Base-by-base conservation (phyloP, 2,888 invertebrate genomes). In the Ectobius pallidus region DNA sequence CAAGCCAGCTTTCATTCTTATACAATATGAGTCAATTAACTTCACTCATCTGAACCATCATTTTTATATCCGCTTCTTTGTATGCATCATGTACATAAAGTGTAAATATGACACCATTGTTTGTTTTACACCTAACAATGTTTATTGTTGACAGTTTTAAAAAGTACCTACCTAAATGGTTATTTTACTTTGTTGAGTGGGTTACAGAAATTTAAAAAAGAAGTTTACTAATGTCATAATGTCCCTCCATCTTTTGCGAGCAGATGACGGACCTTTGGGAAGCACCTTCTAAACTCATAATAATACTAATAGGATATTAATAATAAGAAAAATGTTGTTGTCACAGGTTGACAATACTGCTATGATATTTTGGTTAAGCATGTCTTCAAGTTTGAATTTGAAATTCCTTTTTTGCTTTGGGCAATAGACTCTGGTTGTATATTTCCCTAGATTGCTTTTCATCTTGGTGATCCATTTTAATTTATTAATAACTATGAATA, bases 91-190 rank as follows among this genome's bases (percentile, higher is more conserved):
- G 78, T 78, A 78, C 75, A 78, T 77, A 78, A 77, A 77, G 70
- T 77, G 77, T 77, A 77, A 77, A 77, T 77, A 78, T 77, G 76
- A 77, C 77, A 77, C 77, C 75, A 78, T 77, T 76, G 77, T 78
- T 78, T 78, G 78, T 78, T 78, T 78, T 77, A 77, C 78, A 78
- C 77, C 77, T 77, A 76, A 77, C 75, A 75, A 77, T 77, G 78
- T 78, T 78, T 78, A 78, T 78, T 78, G 78, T 78, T 78, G 78
- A 78, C 77, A 77, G 78, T 78, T 78, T 77, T 74, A 76, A 74
- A 75, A 78, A 76, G 75, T 75, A 69, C n/a, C n/a, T 52, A 73
- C 69, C 58, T 77, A 76, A 77, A 77, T 77, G 76, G 74, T 77
- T 76, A 76, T 75, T 77, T 78, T 77, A 75, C 76, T 77, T 78